Base-by-base conservation (phyloP, 2,113 vertebrate species). In the Beaufortia kweichowensis region DNA sequence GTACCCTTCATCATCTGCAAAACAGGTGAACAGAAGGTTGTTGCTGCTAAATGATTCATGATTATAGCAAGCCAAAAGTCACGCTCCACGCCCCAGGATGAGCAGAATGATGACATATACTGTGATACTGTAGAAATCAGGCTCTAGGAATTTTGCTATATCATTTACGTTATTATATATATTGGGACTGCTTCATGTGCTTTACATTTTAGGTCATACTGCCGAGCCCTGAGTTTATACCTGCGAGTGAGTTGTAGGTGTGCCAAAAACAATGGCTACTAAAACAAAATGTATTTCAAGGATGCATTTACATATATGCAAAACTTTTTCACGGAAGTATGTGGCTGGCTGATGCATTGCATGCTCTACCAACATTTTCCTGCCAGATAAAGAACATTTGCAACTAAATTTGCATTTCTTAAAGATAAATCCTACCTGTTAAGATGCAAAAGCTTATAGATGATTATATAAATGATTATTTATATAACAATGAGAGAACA, bases 1-100 rank as follows among this genome's bases (percentile, higher is more conserved):
- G 91, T 93, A 53, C 95, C 95, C 92, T 97, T 96, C 61, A 99
- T 6, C 0, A 90, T 88, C 96, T 97, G 84, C 56, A 86, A 19
- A 60, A 61, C 85, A 85, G 76, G 81, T 83, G 81, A 81, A 39
- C 29, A 66, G 15, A n/a, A n/a, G n/a, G n/a, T n/a, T n/a, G 63
- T 43, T 65, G 62, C 62, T 41, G 24, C 19, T 26, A 6, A 66
- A 33, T 48, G 12, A 55, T 15, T 35, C 29, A 69, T 35, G 46
- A 56, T 17, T 8, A 75, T 3, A 46, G n/a, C 39, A 53, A 33
- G 21, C 19, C 62, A 5, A 50, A 9, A 57, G 43, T 14, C 29
- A 26, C 24, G 35, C 8, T 10, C 35, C 35, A 39, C 11, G 2
- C 35, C 35, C 11, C 8, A 39, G 35, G 35, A 39, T 39, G 35